phyloP scores from a whole-genome alignment of 2,113 vertebrate genomes.

The Myotis lucifugus region DNA sequence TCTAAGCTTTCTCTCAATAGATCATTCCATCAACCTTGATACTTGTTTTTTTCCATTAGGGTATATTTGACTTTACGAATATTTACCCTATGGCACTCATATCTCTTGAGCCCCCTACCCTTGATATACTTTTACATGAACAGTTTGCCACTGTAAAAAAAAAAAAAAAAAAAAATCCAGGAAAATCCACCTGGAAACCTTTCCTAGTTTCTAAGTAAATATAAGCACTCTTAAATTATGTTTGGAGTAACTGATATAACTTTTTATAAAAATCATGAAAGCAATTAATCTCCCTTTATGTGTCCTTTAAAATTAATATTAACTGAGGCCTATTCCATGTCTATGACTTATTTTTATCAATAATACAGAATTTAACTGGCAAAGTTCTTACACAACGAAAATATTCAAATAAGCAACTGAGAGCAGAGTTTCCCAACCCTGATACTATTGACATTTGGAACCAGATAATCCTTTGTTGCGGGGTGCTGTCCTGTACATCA shows the following conservation, averaged over 20 bases:
- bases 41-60: not conserved
- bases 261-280: not conserved
- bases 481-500: not conserved
- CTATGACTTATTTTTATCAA: constrained; percentile 13
- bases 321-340: not conserved
- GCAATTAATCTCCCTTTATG: not conserved
- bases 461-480: not conserved
- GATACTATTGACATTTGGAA: not conserved
- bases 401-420: constrained; percentile 3
- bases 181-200: not conserved
- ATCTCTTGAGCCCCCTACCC: not conserved
- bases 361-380: constrained; percentile 11
- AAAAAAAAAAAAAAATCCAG: not conserved
- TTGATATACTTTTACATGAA: not conserved
- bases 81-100: not conserved
- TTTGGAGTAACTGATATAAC: not conserved
- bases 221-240: not conserved
- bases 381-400: constrained; percentile 18
- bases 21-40: not conserved
- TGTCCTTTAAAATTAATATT: constrained; percentile 1
- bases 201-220: not conserved
- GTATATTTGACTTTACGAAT: not conserved
- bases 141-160: not conserved
- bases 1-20: not conserved
- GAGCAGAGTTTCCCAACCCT: not conserved